Base-by-base conservation (phyloP, 2,113 vertebrate species). In the Nematolebias whitei region DNA sequence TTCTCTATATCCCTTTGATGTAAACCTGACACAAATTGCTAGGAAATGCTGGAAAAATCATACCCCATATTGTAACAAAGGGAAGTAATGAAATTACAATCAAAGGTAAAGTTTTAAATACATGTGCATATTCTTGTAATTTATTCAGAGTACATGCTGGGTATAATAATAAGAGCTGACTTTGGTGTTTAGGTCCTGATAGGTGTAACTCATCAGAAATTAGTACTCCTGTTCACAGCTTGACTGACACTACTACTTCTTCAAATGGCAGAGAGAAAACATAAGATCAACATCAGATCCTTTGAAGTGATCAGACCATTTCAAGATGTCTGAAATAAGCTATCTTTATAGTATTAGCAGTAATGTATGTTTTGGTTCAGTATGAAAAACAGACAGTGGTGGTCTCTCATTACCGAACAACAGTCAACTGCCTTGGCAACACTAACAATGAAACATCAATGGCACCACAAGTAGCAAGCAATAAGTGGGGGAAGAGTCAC, bases 311-410 rank as follows among this genome's bases (percentile, higher is more conserved):
- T 56, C 40, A 41, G n/a, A 65, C 57, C 10, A 45, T 62, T 71
- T 69, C 22, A 64, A 47, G 63, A 74, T 51, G 65, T 76, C 41
- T 76, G 55, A 71, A 43, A 29, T 19, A 63, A 56, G 29, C 62
- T 73, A 39, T 82, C 75, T 40, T 88, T 78, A 79, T 12, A 26
- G 74, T 41, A 85, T 87, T 79, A 80, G 52, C 49, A 40, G 62
- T 88, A 89, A 90, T 89, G 41, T 44, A 50, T 87, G 87, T 90
- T 91, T 91, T 88, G 86, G 79, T 83, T 82, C 53, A 40, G 75
- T 68, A 49, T 74, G 67, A 71, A 67, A 76, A 61, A 51, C 45
- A 58, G 48, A 56, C 53, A 51, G 16, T 7, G 29, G 39, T 65
- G 76, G 85, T 81, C 80, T 90, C 60, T 86, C 68, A 88, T 87